Base-by-base conservation (phyloP, 2,113 vertebrate genomes). In the Microcebus griseorufus region DNA sequence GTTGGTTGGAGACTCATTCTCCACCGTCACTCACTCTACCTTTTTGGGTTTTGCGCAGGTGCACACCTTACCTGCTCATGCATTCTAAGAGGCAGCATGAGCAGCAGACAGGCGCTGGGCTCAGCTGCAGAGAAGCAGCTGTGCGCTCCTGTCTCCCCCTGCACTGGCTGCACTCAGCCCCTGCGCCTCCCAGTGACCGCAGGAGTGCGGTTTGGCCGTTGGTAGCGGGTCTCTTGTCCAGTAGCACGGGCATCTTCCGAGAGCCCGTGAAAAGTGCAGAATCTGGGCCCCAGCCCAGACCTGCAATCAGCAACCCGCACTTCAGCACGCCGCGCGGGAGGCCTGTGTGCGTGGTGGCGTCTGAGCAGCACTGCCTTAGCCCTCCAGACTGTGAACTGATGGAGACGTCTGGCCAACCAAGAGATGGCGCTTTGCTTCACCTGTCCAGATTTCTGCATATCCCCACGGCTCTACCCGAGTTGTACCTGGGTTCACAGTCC, bases 381-480 rank as follows among this genome's bases (percentile, higher is more conserved):
- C 27, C 3, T 6, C 11, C 16, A 5, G 6, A 29, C 1, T 16
- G 45, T 6, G 34, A 51, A 9, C n/a, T 5, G 62, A 53, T 0
- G 42, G 39, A 34, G 39, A 16, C 9, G 11, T 32, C 65, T 6
- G 60, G 22, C 48, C 34, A 67, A 39, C 67, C 76, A 27, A 18
- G 18, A 65, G 58, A 10, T 4, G 9, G 0, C 25, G 2, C 2
- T 17, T 9, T 39, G 69, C 79, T n/a, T 70, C 9, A 27, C 23
- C n/a, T 32, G 34, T 14, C 23, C n/a, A 17, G 39, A 9, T 9
- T 11, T 6, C 1, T 16, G 9, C 55, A 25, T 1, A 11, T 9
- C 4, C 25, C 45, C 0, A 0, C 0, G 18, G 51, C 18, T 60
- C 62, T 5, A 0, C n/a, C 25, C 6, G 16, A 32, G 65, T 16